These are phyloP conservation scores for Steinernema scapterisci DNA, from an alignment of 2,888 invertebrate species.

Conservation along the genomic window DNA sequence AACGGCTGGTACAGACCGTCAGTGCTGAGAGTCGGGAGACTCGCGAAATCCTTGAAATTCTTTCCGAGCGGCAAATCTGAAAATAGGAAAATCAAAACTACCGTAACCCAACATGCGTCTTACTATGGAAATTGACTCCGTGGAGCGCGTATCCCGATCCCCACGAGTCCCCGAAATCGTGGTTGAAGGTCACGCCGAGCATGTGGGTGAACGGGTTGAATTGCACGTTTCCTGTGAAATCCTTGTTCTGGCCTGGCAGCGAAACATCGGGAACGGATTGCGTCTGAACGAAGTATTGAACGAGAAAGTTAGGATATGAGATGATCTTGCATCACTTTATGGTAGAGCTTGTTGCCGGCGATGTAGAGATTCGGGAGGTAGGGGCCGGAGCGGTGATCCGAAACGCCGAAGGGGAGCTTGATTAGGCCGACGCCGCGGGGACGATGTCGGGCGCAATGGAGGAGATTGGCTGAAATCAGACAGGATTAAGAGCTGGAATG, in stretches of 20 bases:
- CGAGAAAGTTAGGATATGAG: not conserved
- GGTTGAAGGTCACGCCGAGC: slow-evolving; percentile 46
- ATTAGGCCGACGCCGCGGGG: slow-evolving; percentile 53
- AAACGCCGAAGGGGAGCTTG: slow-evolving; percentile 52
- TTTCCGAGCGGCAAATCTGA: slow-evolving; percentile 44
- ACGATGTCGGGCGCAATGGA: slow-evolving; percentile 20
- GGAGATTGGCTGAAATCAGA: not conserved
- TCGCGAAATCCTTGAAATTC: slow-evolving; percentile 49
- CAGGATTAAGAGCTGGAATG: too few species aligned
- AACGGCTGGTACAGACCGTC: slow-evolving; percentile 52
- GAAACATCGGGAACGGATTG: slow-evolving; percentile 53
- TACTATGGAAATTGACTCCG: slow-evolving; percentile 50
- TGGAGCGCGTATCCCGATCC: slow-evolving; percentile 51
- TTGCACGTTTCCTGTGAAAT: slow-evolving; percentile 53
- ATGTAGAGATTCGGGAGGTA: slow-evolving; percentile 51
- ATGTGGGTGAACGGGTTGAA: slow-evolving; percentile 54
- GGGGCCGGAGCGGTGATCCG: slow-evolving; percentile 54
- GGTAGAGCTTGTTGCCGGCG: slow-evolving; percentile 53
- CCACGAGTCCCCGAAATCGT: slow-evolving; percentile 52
- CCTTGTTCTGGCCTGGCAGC: slow-evolving; percentile 50
- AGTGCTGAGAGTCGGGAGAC: slow-evolving; percentile 47
- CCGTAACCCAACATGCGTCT: too few species aligned
- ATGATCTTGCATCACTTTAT: slow-evolving; percentile 36
- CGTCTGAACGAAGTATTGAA: slow-evolving; percentile 33
- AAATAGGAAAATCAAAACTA: not conserved